Base-by-base conservation (phyloP, 1,140 invertebrate species). In the Pantala flavescens region DNA sequence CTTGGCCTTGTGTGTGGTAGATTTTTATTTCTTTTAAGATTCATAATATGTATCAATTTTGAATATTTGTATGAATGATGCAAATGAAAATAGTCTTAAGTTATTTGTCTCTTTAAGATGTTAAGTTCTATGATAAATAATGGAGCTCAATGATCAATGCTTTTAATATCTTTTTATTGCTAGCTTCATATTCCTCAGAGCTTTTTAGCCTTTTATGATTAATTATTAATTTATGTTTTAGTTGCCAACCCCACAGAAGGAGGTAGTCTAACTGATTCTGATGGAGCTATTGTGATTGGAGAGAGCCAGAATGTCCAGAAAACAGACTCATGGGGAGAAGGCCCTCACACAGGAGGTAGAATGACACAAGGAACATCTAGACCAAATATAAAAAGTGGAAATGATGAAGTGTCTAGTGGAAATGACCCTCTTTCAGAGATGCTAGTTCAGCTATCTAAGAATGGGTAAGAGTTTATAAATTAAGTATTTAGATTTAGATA, bases 401-500 rank as follows among this genome's bases (percentile, higher is more conserved):
- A 14, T 19, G 49, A 63, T 16, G 49, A 63, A 63, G n/a, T 19
- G 3, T 21, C 14, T 5, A 63, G n/a, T 19, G 49, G 49, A 7
- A 63, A 63, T 63, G 49, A 63, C n/a, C 49, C 49, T 63, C 49
- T 63, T 63, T 63, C 49, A 63, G 49, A 63, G 49, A 63, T 63
- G 49, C 49, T 63, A 21, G 49, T 21, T 7, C 49, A 63, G n/a
- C 49, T 63, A 19, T 63, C 49, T 5, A 63, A 63, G 12, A 63
- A 63, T 63, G 49, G 49, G 49, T 63, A 16, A 19, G 49, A 36
- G 28, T 5, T 5, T 36, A 5, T 36, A 36, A 36, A 36, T 36
- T 36, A 9, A n/a, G n/a, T n/a, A n/a, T n/a, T n/a, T n/a, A n/a
- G n/a, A n/a, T n/a, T n/a, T n/a, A n/a, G n/a, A n/a, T n/a, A n/a